Evolutionary conservation across 2,113 vertebrate species (phyloP).

Genomic region (Odontophorus gujanensis): DNA sequence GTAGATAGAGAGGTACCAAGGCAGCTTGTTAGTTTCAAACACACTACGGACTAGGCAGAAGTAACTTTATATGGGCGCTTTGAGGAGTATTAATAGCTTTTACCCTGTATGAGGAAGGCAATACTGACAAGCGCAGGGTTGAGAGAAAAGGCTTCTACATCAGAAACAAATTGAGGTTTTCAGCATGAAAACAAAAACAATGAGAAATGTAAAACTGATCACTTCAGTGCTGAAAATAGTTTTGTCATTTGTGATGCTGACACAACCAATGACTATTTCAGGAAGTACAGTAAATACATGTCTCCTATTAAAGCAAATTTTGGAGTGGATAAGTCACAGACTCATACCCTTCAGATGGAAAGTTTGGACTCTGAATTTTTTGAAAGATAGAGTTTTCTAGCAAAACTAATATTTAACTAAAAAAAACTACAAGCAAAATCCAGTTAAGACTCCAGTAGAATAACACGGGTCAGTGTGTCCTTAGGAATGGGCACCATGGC

Average conservation of each 20-base stretch:
- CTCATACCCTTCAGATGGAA: background rate
- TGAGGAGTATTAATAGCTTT: background rate
- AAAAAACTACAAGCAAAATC: background rate
- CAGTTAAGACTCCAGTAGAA: background rate
- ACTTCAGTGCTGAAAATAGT: background rate
- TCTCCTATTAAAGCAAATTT: background rate
- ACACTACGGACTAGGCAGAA: background rate
- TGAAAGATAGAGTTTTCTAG: background rate
- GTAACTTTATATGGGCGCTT: background rate
- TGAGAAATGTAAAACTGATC: background rate
- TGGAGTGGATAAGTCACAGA: background rate
- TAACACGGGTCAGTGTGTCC: background rate
- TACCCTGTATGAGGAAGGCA: background rate
- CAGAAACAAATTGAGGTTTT: background rate
- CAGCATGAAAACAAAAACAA: background rate
- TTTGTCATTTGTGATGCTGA: background rate
- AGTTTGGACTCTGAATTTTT: background rate
- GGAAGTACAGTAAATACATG: background rate
- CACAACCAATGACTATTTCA: background rate
- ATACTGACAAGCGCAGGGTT: background rate
- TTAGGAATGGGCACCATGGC: fast-evolving
- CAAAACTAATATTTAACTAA: background rate
- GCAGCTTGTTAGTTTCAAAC: background rate
- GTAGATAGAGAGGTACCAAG: background rate
- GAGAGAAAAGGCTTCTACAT: background rate